Evolutionary conservation across 2,797 vertebrate species (phyloP), one percentile per base, ranked within the genome.

Genomic region (Platalea minor): DNA sequence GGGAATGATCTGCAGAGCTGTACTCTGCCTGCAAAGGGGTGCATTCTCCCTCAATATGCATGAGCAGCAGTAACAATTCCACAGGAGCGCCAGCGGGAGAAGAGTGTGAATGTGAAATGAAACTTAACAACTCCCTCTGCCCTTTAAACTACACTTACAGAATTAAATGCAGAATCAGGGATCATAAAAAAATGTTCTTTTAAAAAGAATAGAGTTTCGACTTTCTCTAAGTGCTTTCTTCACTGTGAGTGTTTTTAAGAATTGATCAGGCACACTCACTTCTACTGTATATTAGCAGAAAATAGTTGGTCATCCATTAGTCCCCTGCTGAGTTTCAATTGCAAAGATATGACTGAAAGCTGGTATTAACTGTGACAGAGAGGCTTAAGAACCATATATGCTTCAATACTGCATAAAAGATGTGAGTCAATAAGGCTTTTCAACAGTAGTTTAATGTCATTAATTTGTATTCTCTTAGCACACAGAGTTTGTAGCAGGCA

Each of bases 121-220:
- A 96, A 94, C 83, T 88, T 93, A 78, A 94, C 79, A 93, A 63
- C 50, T 92, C 93, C 65, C 57, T 95, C 70, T 96, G 89, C 89
- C 96, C 87, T 94, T 96, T 91, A 91, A 91, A 93, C 65, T 86
- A 65, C 85, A 48, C 43, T 84, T 63, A 48, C 28, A 88, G 87
- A 96, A 94, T 96, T 93, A 93, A 92, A 95, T 76, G 50, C 29
- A 88, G 68, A 81, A 81, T 80, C 28, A 48, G 57, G 39, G 57
- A 94, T 79, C 78, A 69, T 43, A 39, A 88, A 75, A 68, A 83
- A 78, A 39, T 18, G 54, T 51, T 77, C 57, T 68, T 28, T 89
- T 91, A 48, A 43, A 93, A 89, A 91, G 78, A 91, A 73, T 25
- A 65, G 54, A 33, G 19, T 75, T 91, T 91, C 0, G 0, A 57